These are phyloP conservation scores for Synergus laeviventris DNA, from an alignment of 2,888 invertebrate genomes.

Conservation along the genomic window DNA sequence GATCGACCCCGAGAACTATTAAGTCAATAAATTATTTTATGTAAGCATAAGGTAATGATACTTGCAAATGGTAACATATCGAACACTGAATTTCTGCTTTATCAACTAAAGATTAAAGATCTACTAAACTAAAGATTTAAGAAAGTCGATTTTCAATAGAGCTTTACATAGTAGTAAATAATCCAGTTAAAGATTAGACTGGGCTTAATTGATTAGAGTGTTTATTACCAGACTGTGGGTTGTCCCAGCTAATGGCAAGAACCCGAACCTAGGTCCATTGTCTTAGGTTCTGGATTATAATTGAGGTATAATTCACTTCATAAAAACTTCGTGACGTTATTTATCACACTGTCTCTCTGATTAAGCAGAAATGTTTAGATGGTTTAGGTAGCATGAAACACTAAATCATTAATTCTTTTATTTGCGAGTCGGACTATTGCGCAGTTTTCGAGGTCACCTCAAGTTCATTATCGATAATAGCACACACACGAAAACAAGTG, in stretches of 20 bases:
- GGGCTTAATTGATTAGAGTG: neutral
- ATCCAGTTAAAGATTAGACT: neutral
- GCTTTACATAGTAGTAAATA: neutral
- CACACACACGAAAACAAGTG: conserved; percentile 71
- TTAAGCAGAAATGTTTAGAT: neutral
- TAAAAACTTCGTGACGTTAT: neutral
- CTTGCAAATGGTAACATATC: neutral
- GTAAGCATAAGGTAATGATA: neutral
- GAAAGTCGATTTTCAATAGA: neutral
- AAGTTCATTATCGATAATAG: conserved; percentile 76
- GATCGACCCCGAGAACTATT: too few species aligned
- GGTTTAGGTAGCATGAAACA: neutral
- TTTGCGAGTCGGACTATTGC: conserved; percentile 59
- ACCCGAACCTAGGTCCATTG: conserved; percentile 13
- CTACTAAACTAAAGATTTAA: neutral
- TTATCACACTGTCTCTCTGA: neutral
- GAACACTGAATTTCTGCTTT: conserved; percentile 7
- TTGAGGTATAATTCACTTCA: conserved; percentile 4
- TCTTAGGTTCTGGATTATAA: conserved; percentile 15
- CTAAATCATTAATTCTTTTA: conserved; percentile 17
- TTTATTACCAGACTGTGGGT: neutral
- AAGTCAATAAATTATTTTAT: neutral
- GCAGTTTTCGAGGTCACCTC: conserved; percentile 72
- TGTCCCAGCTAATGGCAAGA: conserved; percentile 28
- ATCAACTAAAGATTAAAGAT: neutral